Conservation (phyloP, 1,140 invertebrate genomes). For the Sitophilus oryzae region DNA sequence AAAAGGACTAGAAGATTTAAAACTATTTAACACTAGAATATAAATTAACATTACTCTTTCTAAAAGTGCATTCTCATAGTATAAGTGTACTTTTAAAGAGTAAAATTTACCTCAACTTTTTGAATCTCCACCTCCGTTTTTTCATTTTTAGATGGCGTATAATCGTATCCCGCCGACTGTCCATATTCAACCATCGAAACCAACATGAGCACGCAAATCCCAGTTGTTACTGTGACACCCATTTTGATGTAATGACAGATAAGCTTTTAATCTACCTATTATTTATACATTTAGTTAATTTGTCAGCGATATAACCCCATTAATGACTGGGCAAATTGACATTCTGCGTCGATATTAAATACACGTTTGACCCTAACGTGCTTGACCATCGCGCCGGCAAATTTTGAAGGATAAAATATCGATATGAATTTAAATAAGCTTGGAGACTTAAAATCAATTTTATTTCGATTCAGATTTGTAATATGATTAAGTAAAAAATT, state of each 20-base stretch:
- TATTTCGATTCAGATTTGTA: too few species aligned
- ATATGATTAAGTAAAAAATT: too few species aligned
- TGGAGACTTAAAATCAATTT: too few species aligned
- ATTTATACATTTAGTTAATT: background rate
- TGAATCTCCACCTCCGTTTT: slow-evolving; percentile 10
- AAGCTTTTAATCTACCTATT: background rate
- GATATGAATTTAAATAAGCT: too few species aligned
- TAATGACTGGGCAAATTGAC: background rate
- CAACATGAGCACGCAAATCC: background rate
- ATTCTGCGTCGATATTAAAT: background rate
- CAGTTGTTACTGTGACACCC: background rate
- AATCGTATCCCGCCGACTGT: slow-evolving; percentile 11
- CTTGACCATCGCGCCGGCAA: background rate
- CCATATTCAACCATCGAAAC: background rate
- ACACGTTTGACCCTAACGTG: background rate
- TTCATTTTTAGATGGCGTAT: slow-evolving; percentile 8
- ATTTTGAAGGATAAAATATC: background rate
- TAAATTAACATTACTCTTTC: too few species aligned
- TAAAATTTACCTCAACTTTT: slow-evolving; percentile 14
- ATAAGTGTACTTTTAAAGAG: too few species aligned
- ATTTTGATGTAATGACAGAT: background rate
- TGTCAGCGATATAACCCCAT: background rate
- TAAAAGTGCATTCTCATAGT: too few species aligned
- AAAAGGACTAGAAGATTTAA: too few species aligned
- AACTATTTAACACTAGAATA: too few species aligned